Evolutionary conservation across 53 echinoderm and acorn worm species (phyloP), one percentile per base, ranked within the genome.

Genomic region (Luidia sarsii): DNA sequence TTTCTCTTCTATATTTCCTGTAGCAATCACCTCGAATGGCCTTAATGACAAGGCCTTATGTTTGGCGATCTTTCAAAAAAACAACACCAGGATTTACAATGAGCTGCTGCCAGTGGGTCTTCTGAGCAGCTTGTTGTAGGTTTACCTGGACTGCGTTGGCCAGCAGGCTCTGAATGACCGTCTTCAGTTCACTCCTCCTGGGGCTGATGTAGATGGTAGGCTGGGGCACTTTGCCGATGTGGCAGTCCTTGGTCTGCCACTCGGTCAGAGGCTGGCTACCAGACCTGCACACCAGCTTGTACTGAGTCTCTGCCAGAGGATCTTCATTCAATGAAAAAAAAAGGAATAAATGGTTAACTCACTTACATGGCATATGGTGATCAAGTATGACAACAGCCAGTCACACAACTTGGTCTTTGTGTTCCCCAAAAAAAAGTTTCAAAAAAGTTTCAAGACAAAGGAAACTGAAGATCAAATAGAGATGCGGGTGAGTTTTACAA

Each of bases 251-350:
- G 24, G 48, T 52, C 29, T 72, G 32, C 86, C 86, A 90, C 19
- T 86, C 91, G 14, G 67, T 39, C 39, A 94, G 67, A 23, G 82
- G 72, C 15, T 79, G 65, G 67, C 74, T 79, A 68, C 73, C 86
- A 18, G 80, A 89, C 28, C 54, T 73, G 52, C 94, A 94, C 5
- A 94, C 74, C 0, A 94, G 86, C 51, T 74, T 72, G 83, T 59
- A 92, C 34, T 51, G 52, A 28, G 48, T 49, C 31, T 46, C 69
- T 4, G 69, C 69, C 31, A 18, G 15, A 3, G 46, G 50, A 32
- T 29, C 49, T 49, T 7, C 16, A 69, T 7, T 11, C 24, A 39
- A 67, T 25, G 14, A 4, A 25, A 43, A 48, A 39, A 22, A 24
- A 57, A 57, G 7, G 10, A 11, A 57, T 53, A 21, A 4, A 53